phyloP scores from a whole-genome alignment of 1,140 invertebrate genomes.

The Hyposmocoma kahamanoa region DNA sequence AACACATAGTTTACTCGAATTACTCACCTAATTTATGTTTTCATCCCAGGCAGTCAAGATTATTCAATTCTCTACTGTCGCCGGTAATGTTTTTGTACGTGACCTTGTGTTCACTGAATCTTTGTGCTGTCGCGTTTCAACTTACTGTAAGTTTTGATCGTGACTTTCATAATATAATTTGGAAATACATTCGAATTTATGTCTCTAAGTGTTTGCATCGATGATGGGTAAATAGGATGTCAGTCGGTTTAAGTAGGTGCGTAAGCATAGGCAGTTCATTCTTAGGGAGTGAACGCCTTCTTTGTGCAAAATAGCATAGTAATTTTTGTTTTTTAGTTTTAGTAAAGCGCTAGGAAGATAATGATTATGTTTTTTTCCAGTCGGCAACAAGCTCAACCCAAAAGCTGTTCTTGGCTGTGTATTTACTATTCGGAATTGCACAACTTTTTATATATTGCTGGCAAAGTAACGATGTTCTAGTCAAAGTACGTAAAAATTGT shows the following conservation, averaged over 20 bases:
- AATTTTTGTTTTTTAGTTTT: too few relatives aligned
- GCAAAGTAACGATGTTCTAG: constrained; percentile 54
- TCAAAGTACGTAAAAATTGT: constrained; percentile 36
- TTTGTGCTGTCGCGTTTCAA: constrained; percentile 54
- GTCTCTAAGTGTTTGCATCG: too few relatives aligned
- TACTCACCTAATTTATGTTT: too few relatives aligned
- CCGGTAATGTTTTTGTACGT: constrained; percentile 60
- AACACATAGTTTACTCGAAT: too few relatives aligned
- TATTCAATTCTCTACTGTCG: constrained; percentile 53
- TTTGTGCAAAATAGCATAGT: too few relatives aligned
- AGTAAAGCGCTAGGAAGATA: too few relatives aligned
- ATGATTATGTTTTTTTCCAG: too few relatives aligned
- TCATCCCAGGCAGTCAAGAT: constrained; percentile 50
- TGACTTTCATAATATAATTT: neutral
- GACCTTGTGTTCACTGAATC: constrained; percentile 49
- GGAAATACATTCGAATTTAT: constrained; percentile 11
- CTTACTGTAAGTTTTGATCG: constrained; percentile 46
- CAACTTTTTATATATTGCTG: constrained; percentile 58
- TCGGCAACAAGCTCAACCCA: constrained; percentile 35
- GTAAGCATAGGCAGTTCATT: too few relatives aligned
- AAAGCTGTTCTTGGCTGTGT: constrained; percentile 50
- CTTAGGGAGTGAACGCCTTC: too few relatives aligned
- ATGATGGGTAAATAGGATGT: too few relatives aligned
- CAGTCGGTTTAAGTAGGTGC: too few relatives aligned
- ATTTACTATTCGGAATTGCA: constrained; percentile 48